phyloP scores from a whole-genome alignment of 64 coral and sea anemone genomes.

The Orbicella faveolata region DNA sequence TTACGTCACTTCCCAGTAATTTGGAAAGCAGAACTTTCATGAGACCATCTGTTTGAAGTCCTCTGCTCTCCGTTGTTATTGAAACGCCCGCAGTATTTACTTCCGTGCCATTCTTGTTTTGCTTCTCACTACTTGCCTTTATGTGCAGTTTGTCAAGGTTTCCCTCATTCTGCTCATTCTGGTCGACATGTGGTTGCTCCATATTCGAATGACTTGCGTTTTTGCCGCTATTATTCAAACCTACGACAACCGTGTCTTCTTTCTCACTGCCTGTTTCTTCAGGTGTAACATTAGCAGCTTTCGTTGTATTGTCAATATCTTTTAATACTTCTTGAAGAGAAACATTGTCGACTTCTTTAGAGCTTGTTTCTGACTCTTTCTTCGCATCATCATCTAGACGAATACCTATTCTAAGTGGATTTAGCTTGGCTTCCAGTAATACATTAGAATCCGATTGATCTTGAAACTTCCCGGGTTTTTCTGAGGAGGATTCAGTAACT shows the following conservation, averaged over 20 bases:
- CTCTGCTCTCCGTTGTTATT: conserved; percentile 35
- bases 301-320: conserved; percentile 1
- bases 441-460: conserved; percentile 11
- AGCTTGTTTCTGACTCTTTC: background rate
- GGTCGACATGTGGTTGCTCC: background rate
- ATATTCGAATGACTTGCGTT: background rate
- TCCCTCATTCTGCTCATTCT: background rate
- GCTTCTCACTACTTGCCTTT: conserved; percentile 25
- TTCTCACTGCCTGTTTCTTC: background rate
- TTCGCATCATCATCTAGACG: conserved; percentile 4
- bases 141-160: conserved; percentile 1
- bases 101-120: conserved; percentile 22
- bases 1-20: conserved; percentile 8
- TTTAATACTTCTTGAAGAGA: conserved; percentile 33
- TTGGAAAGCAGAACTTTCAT: conserved; percentile 11
- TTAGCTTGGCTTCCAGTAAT: background rate
- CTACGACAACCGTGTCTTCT: background rate
- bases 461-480: background rate
- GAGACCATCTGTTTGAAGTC: conserved; percentile 17
- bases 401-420: conserved; percentile 29
- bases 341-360: background rate
- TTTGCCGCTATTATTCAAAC: background rate
- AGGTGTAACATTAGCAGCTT: background rate
- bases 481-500: background rate
- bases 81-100: conserved; percentile 29